These are phyloP conservation scores for Tinea semifulvella DNA, from an alignment of 2,888 invertebrate species.

Conservation along the genomic window DNA sequence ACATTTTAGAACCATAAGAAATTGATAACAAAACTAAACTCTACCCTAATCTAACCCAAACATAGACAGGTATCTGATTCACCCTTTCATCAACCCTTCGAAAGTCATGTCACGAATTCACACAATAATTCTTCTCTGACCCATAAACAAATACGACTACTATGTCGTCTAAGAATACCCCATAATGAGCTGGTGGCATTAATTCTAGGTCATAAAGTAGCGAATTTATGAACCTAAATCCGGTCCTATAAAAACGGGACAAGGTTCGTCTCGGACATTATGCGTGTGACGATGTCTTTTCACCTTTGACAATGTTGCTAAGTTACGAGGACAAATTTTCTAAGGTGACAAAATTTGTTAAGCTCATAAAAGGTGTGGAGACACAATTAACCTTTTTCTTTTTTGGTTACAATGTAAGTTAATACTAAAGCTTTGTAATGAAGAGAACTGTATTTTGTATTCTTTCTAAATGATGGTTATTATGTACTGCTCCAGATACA, in stretches of 20 bases:
- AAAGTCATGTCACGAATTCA: constrained; percentile 29
- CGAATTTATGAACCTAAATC: constrained; percentile 48
- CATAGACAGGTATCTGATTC: constrained; percentile 2
- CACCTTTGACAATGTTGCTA: constrained; percentile 32
- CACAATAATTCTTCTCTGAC: constrained; percentile 62
- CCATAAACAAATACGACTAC: constrained; percentile 50
- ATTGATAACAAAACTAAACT: constrained; percentile 4
- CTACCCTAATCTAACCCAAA: constrained; percentile 11
- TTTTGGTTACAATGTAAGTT: no score
- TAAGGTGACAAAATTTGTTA: constrained; percentile 24
- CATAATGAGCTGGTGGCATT: constrained; percentile 58
- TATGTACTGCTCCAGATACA: no score
- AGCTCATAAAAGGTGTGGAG: constrained; percentile 27
- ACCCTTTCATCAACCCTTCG: constrained; percentile 19
- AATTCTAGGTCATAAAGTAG: constrained; percentile 62
- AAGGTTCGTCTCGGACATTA: constrained; percentile 44
- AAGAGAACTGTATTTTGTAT: no score
- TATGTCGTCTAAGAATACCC: constrained; percentile 45
- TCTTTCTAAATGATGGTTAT: no score
- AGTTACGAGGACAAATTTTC: constrained; percentile 51
- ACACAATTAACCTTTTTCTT: constrained; percentile 14
- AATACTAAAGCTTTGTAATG: no score
- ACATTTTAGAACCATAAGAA: constrained; percentile 6
- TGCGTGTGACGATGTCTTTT: constrained; percentile 32
- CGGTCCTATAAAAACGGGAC: constrained; percentile 59